A percentile compares a stretch with the other conserved stretches of the same genome.
phyloP scores from a whole-genome alignment of 2,888 invertebrate species.

The Amphiduros pacificus region DNA sequence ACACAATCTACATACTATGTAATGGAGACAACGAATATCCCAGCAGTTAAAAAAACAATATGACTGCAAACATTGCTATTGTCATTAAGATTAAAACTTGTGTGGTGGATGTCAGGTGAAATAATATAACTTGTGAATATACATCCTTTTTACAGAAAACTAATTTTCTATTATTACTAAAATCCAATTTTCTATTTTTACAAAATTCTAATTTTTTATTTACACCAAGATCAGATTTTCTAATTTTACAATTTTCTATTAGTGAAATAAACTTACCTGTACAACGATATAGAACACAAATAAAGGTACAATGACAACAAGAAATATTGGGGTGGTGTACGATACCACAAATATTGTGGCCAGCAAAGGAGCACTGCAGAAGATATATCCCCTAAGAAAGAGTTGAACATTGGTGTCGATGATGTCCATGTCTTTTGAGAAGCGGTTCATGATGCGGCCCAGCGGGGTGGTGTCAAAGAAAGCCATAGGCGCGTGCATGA shows the following conservation, averaged over 20 bases:
- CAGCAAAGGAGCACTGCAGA: neutral
- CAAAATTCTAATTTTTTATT: too few relatives aligned
- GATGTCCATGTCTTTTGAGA: slow-evolving; percentile 1
- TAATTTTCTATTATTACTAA: too few relatives aligned
- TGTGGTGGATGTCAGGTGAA: too few relatives aligned
- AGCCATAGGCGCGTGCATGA: slow-evolving; percentile 54
- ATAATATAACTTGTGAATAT: too few relatives aligned
- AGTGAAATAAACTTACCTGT: neutral
- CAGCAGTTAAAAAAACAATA: too few relatives aligned
- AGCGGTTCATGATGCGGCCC: slow-evolving; percentile 55
- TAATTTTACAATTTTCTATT: neutral
- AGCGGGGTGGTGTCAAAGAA: slow-evolving; percentile 60
- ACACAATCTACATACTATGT: too few relatives aligned
- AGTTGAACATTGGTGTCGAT: neutral
- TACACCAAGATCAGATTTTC: too few relatives aligned
- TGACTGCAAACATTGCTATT: too few relatives aligned
- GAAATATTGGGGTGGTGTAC: neutral
- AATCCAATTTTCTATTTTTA: too few relatives aligned
- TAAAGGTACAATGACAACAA: neutral
- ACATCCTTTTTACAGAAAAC: too few relatives aligned
- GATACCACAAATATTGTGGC: neutral
- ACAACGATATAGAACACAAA: neutral
- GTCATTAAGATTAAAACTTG: too few relatives aligned
- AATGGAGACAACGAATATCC: too few relatives aligned
- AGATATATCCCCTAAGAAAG: neutral